Evolutionary conservation across 2,113 vertebrate genomes (phyloP).

Genomic region (Galeopterus variegatus): DNA sequence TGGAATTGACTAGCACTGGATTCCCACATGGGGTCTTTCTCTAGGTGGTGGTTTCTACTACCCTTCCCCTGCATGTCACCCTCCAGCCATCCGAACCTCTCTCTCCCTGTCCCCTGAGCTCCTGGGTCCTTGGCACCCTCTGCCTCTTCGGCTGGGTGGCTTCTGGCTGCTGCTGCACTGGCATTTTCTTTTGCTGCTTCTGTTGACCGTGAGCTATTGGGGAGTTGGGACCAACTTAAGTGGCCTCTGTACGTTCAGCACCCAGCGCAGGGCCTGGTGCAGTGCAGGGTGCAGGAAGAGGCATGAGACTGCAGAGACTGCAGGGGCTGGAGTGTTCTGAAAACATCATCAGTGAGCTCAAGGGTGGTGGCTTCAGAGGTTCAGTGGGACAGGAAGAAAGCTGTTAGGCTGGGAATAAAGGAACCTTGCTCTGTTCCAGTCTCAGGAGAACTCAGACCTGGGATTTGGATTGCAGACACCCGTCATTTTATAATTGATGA

Average conservation of each 20-base stretch:
- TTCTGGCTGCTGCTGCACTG: neutral
- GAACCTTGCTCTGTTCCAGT: neutral
- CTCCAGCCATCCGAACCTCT: rapidly evolving
- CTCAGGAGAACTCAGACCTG: neutral
- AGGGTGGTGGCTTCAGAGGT: neutral
- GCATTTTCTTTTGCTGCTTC: neutral
- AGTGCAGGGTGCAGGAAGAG: neutral
- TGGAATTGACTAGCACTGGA: neutral
- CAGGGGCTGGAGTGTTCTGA: rapidly evolving
- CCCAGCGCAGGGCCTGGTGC: neutral
- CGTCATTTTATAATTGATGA: neutral
- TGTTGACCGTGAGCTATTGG: neutral
- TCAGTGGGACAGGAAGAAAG: neutral
- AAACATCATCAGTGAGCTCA: neutral
- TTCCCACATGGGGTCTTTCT: neutral
- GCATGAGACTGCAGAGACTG: neutral
- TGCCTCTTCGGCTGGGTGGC: neutral
- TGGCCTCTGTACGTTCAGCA: neutral
- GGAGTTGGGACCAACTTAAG: neutral
- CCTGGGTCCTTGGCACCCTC: too few relatives aligned
- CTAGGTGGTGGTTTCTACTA: neutral
- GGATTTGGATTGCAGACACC: neutral
- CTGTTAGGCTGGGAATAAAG: neutral
- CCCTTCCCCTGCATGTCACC: neutral
- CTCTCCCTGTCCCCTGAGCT: neutral